Percentiles rank a stretch among this genome's conserved stretches.
Evolutionary conservation across 2,797 vertebrate species (phyloP).

Genomic region (Myotis vivesi): DNA sequence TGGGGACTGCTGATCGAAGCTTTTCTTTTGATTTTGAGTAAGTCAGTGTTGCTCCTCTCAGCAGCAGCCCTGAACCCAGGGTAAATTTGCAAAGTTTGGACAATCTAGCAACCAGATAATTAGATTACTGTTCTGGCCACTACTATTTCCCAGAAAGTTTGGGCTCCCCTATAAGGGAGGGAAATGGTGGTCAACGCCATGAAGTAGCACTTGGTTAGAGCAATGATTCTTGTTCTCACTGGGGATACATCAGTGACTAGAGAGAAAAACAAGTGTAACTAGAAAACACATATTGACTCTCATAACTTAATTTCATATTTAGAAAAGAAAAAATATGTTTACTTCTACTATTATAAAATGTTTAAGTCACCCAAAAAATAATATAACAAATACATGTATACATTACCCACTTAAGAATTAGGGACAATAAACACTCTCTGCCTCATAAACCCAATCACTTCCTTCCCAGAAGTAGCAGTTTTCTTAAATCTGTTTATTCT

Average conservation of each 20-base stretch:
- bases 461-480: neutral
- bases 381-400: neutral
- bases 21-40: neutral
- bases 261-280: neutral
- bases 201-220: neutral
- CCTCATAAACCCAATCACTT: neutral
- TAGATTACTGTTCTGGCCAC: neutral
- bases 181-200: neutral
- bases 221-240: neutral
- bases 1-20: neutral
- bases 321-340: neutral
- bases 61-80: neutral
- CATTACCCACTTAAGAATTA: neutral
- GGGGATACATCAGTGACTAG: neutral
- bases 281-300: neutral
- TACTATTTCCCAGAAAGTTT: neutral
- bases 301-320: neutral
- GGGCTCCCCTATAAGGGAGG: neutral
- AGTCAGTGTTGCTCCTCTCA: neutral
- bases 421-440: neutral
- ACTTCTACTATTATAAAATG: neutral
- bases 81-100: neutral
- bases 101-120: neutral
- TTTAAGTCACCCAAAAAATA: neutral
- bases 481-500: neutral